Percentiles rank a stretch among this genome's conserved stretches.
phyloP scores from a whole-genome alignment of 2,888 invertebrate species.

The Arrhopalites spinosus region DNA sequence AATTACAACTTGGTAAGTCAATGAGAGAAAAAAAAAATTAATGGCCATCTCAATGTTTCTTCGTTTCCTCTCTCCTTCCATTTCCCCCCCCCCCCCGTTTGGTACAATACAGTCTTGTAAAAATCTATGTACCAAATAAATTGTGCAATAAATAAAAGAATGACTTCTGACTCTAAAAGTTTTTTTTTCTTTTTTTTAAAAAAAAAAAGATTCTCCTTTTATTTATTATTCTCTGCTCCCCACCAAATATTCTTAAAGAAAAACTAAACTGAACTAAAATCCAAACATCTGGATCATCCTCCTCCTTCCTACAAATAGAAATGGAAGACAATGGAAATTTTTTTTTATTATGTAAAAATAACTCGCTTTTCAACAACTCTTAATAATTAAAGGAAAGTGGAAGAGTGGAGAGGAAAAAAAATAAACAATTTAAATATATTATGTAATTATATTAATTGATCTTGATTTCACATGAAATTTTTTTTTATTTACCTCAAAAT shows the following conservation, averaged over 20 bases:
- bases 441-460: too few relatives aligned
- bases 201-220: background rate
- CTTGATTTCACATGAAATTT: too few relatives aligned
- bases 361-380: background rate
- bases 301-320: background rate
- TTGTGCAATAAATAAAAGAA: background rate
- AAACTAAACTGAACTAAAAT: background rate
- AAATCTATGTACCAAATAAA: background rate
- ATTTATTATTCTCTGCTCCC: background rate
- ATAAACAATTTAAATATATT: too few relatives aligned
- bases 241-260: background rate
- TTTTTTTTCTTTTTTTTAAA: too few relatives aligned
- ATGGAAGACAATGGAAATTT: background rate
- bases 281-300: background rate
- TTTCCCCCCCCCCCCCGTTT: background rate
- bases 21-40: constrained; percentile 13
- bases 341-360: background rate
- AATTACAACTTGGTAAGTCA: constrained; percentile 9
- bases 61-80: background rate
- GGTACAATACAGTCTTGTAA: background rate
- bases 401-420: too few relatives aligned
- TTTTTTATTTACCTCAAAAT: too few relatives aligned
- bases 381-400: background rate
- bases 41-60: background rate
- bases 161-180: background rate